Percentiles rank a stretch among this genome's conserved stretches.
Conservation (phyloP, 2,888 invertebrate genomes). For the Venustoraphidia nigricollis region DNA sequence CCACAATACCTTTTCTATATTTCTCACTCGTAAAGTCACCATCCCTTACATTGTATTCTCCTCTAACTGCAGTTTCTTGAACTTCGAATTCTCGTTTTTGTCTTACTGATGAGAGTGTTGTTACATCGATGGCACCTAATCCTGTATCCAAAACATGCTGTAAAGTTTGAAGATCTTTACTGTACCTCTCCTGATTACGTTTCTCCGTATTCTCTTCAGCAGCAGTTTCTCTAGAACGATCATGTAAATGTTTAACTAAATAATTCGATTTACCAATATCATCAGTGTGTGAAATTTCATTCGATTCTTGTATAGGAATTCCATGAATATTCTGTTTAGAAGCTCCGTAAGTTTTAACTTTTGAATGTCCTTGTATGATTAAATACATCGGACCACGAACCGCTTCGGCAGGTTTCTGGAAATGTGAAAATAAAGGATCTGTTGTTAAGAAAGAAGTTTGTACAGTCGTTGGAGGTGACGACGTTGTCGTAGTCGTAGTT, state of each 20-base stretch:
- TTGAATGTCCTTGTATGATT: conserved; percentile 73
- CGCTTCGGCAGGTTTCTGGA: conserved; percentile 44
- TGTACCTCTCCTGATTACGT: conserved; percentile 19
- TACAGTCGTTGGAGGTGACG: conserved; percentile 33
- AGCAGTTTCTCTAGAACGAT: conserved; percentile 16
- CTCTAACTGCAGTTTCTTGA: conserved; percentile 39
- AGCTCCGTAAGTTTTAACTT: conserved; percentile 70
- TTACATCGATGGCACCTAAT: conserved; percentile 24
- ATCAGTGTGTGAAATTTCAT: conserved; percentile 36
- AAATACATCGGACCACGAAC: conserved; percentile 50
- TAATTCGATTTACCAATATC: conserved; percentile 22
- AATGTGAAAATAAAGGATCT: conserved; percentile 43
- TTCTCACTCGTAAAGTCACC: conserved; percentile 33
- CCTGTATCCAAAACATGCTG: conserved; percentile 26
- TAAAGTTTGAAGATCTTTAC: conserved; percentile 23
- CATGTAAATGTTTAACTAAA: conserved; percentile 40
- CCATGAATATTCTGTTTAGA: conserved; percentile 29
- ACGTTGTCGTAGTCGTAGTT: conserved; percentile 18
- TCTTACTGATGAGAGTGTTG: conserved; percentile 11
- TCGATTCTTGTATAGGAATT: conserved; percentile 30
- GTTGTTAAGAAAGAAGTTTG: conserved; percentile 36
- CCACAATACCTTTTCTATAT: conserved; percentile 44
- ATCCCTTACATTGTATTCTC: conserved; percentile 38
- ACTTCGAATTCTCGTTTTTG: conserved; percentile 36
- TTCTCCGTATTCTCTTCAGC: conserved; percentile 21